Evolutionary conservation across 2,888 invertebrate genomes (phyloP).

Genomic region (Thereva nobilitata): DNA sequence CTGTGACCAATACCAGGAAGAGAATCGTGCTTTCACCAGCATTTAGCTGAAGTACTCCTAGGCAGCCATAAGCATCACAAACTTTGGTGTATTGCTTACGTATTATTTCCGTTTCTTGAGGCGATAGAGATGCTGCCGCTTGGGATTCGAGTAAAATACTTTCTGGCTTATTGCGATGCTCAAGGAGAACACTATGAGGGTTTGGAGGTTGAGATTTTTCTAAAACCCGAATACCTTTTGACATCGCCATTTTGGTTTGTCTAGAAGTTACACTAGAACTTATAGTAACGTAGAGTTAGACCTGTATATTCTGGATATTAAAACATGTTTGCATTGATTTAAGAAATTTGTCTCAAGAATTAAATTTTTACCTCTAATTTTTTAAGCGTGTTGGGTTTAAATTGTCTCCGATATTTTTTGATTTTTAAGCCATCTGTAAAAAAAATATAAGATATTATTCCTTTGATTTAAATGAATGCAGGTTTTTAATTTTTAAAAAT

Average conservation of each 20-base stretch:
- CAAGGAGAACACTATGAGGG: conserved; percentile 88
- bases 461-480: too few relatives aligned
- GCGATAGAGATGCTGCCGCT: conserved; percentile 71
- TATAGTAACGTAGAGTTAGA: not conserved
- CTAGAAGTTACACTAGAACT: not conserved
- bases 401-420: too few relatives aligned
- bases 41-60: conserved; percentile 90
- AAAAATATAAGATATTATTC: too few relatives aligned
- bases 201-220: conserved; percentile 85
- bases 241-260: conserved; percentile 79
- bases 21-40: conserved; percentile 82
- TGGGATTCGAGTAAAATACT: conserved; percentile 90
- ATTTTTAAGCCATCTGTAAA: too few relatives aligned
- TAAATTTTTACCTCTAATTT: too few relatives aligned
- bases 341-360: too few relatives aligned
- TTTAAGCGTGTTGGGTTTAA: too few relatives aligned
- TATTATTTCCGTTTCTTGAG: conserved; percentile 86
- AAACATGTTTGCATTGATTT: too few relatives aligned
- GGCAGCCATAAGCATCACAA: conserved; percentile 92
- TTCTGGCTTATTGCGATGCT: conserved; percentile 84
- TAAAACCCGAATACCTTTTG: conserved; percentile 87
- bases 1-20: conserved; percentile 91
- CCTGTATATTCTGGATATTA: too few relatives aligned
- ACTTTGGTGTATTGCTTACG: conserved; percentile 89
- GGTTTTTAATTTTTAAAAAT: too few relatives aligned